Evolutionary conservation across 2,113 vertebrate species (phyloP).

Genomic region (Calonectris borealis): DNA sequence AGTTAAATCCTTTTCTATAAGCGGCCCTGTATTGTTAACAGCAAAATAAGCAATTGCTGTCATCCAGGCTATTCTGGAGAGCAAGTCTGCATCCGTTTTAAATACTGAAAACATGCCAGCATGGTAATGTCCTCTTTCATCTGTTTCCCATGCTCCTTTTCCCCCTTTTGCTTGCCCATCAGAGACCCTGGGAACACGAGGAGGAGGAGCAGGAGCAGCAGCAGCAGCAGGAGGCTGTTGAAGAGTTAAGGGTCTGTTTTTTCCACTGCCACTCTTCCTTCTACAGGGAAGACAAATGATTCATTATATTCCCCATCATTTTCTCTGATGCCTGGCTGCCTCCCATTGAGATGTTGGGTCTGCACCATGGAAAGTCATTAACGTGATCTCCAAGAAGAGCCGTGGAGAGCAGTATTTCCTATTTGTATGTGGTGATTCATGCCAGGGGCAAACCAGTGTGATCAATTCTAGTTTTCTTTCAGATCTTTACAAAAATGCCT

Average conservation of each 20-base stretch:
- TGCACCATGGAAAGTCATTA: constrained; percentile 1
- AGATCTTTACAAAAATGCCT: background rate
- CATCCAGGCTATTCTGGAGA: background rate
- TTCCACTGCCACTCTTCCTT: background rate
- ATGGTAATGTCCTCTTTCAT: background rate
- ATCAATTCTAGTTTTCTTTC: background rate
- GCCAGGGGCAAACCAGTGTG: background rate
- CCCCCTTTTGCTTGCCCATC: background rate
- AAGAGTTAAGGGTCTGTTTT: constrained; percentile 41
- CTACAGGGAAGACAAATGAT: constrained; percentile 51
- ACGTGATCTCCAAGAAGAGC: background rate
- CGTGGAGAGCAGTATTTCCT: background rate
- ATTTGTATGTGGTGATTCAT: background rate
- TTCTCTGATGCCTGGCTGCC: constrained; percentile 55
- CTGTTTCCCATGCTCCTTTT: background rate
- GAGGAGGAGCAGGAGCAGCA: background rate
- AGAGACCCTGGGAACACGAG: background rate
- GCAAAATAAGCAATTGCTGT: background rate
- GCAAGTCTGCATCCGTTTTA: background rate
- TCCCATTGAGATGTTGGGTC: constrained; percentile 26
- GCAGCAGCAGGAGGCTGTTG: background rate
- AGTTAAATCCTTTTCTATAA: background rate
- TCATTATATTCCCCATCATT: constrained; percentile 57
- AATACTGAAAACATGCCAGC: background rate
- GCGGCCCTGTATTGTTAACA: background rate